Conservation (phyloP, 2,888 invertebrate genomes). For the Digitonthophagus gazella region DNA sequence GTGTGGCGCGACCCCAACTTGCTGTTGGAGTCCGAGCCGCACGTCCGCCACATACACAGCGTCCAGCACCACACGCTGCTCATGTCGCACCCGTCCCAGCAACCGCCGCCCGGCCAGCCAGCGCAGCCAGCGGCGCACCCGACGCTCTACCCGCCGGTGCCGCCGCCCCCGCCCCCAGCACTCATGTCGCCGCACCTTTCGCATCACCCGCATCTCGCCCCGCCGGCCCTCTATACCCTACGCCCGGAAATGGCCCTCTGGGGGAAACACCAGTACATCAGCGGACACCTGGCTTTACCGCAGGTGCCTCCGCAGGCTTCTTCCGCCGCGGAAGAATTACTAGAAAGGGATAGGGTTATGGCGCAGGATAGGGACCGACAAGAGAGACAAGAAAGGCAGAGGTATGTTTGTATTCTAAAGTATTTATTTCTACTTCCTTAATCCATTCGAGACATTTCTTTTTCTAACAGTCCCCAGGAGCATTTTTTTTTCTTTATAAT, state of each 20-base stretch:
- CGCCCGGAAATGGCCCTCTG: constrained; percentile 56
- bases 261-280: constrained; percentile 59
- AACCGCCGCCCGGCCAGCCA: constrained; percentile 42
- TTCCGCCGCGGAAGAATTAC: constrained; percentile 51
- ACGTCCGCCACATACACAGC: constrained; percentile 61
- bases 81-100: constrained; percentile 57
- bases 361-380: constrained; percentile 64
- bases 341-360: constrained; percentile 55
- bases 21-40: constrained; percentile 53
- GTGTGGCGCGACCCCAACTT: constrained; percentile 61
- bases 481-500: too few relatives aligned
- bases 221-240: constrained; percentile 49
- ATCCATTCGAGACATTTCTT: neutral
- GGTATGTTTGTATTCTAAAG: constrained; percentile 52
- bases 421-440: neutral
- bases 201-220: constrained; percentile 43
- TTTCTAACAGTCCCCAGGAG: too few relatives aligned
- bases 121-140: constrained; percentile 36
- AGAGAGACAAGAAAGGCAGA: constrained; percentile 65
- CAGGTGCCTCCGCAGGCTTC: constrained; percentile 42
- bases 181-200: constrained; percentile 44
- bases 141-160: constrained; percentile 39
- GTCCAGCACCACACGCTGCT: constrained; percentile 61
- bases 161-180: constrained; percentile 44
- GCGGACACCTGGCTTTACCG: constrained; percentile 51